phyloP scores from a whole-genome alignment of 1,140 invertebrate species.

The Drosophila aff. region DNA sequence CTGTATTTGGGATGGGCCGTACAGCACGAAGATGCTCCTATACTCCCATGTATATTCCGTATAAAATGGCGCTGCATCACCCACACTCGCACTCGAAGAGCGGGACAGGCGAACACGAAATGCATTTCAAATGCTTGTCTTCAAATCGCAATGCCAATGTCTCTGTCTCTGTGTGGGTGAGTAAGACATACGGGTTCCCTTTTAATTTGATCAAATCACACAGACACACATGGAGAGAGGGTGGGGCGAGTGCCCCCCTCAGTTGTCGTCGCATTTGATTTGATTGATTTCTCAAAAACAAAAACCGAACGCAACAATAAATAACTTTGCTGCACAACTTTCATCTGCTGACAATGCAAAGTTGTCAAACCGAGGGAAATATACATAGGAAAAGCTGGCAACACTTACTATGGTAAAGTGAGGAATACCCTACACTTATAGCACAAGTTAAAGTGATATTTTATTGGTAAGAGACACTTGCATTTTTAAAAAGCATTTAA shows the following conservation, averaged over 20 bases:
- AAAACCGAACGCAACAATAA: conserved; percentile 70
- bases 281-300: conserved; percentile 75
- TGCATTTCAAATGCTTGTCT: conserved; percentile 80
- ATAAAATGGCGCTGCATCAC: conserved; percentile 43
- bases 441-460: neutral
- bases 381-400: neutral
- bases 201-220: conserved; percentile 77
- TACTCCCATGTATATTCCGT: conserved; percentile 14
- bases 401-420: neutral
- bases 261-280: conserved; percentile 58
- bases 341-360: conserved; percentile 53
- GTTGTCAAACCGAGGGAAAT: conserved; percentile 10
- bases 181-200: conserved; percentile 64
- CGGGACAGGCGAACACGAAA: conserved; percentile 71
- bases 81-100: conserved; percentile 13
- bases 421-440: conserved; percentile 4
- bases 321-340: conserved; percentile 67
- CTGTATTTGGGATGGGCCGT: conserved; percentile 35
- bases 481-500: no score
- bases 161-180: conserved; percentile 33
- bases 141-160: conserved; percentile 74
- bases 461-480: rapidly evolving
- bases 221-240: neutral
- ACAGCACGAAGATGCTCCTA: conserved; percentile 35
- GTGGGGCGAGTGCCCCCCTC: neutral